A percentile compares a stretch with the other conserved stretches of the same genome.
phyloP scores from a whole-genome alignment of 2,888 invertebrate species.

The Argyresthia goedartella region DNA sequence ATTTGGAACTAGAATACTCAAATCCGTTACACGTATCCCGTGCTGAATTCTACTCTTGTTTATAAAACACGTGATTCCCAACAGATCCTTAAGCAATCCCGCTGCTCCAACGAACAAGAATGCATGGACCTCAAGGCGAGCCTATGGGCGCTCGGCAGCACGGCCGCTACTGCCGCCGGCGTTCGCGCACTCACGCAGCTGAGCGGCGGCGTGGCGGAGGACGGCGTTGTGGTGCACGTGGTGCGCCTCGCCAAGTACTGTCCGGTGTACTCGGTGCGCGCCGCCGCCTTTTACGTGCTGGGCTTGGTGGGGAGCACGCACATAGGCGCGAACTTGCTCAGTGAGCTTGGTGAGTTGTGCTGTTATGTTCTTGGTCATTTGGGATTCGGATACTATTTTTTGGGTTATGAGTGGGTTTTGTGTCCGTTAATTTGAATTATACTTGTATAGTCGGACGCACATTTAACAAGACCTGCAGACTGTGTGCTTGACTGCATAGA shows the following conservation, averaged over 20 bases:
- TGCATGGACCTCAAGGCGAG: conserved; percentile 87
- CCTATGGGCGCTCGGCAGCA: conserved; percentile 90
- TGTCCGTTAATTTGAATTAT: too few relatives aligned
- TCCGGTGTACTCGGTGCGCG: conserved; percentile 88
- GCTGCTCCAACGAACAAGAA: conserved; percentile 75
- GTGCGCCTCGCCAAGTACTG: conserved; percentile 82
- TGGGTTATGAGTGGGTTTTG: too few relatives aligned
- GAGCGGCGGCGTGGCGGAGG: too few relatives aligned
- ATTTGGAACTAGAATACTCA: too few relatives aligned
- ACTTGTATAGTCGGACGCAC: too few relatives aligned
- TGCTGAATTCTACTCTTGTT: too few relatives aligned
- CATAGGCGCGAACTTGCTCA: conserved; percentile 84
- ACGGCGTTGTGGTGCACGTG: conserved; percentile 50
- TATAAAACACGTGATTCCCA: too few relatives aligned
- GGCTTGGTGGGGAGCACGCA: conserved; percentile 88
- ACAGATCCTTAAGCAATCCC: conserved; percentile 55
- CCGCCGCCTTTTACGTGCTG: conserved; percentile 90
- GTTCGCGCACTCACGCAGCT: conserved; percentile 77
- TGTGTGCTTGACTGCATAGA: too few relatives aligned
- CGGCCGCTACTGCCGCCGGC: conserved; percentile 83
- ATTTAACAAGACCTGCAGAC: too few relatives aligned
- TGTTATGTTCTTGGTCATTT: background rate
- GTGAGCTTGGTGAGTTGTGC: conserved; percentile 73
- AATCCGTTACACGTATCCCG: too few relatives aligned
- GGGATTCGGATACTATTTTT: too few relatives aligned